Conservation (phyloP, 2,113 vertebrate genomes). For the Colaptes auratus region DNA sequence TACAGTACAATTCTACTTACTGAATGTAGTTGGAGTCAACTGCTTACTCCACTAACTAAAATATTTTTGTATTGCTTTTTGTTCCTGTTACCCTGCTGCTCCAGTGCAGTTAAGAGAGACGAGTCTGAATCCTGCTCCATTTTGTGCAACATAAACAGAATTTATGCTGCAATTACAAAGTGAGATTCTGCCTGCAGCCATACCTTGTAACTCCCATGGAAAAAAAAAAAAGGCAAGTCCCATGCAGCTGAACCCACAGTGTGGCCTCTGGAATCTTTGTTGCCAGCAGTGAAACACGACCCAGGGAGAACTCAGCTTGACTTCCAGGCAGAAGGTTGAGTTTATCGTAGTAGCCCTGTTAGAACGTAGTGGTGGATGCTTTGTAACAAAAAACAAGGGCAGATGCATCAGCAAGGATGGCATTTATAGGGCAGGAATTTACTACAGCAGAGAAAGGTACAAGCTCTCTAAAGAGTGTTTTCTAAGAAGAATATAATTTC, state of each 20-base stretch:
- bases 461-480: not conserved
- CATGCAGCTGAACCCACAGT: not conserved
- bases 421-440: not conserved
- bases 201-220: not conserved
- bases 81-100: constrained; percentile 45
- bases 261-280: not conserved
- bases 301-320: not conserved
- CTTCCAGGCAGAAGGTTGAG: not conserved
- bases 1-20: not conserved
- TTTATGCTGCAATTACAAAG: constrained; percentile 51
- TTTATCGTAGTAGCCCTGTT: not conserved
- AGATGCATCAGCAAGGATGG: not conserved
- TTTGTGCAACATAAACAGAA: constrained; percentile 51
- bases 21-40: not conserved
- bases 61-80: not conserved
- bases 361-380: not conserved
- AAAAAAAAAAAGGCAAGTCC: not conserved
- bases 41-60: constrained; percentile 22
- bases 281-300: not conserved
- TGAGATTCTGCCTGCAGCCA: constrained; percentile 24
- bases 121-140: not conserved
- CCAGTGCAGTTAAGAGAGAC: constrained; percentile 5
- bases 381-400: not conserved
- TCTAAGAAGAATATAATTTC: not conserved
- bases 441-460: not conserved